phyloP scores from a whole-genome alignment of 2,797 vertebrate species.

The Phaenicophaeus curvirostris region DNA sequence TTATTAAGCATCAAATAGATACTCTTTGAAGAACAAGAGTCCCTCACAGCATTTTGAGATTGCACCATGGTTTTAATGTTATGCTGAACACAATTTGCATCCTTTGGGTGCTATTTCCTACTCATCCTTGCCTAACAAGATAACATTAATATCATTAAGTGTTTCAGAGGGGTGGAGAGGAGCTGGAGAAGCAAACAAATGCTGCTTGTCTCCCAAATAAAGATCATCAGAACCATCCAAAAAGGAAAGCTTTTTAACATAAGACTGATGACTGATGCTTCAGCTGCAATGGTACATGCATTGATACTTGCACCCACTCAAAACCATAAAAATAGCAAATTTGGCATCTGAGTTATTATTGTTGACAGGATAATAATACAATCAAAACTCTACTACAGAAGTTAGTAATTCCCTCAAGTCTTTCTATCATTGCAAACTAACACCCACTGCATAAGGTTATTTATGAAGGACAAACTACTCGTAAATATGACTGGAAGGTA shows the following conservation, averaged over 20 bases:
- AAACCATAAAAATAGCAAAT: slow-evolving; percentile 11
- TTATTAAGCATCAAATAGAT: background rate
- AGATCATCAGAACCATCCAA: background rate
- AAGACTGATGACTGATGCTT: background rate
- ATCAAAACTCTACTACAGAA: background rate
- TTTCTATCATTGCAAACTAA: background rate
- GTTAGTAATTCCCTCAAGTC: background rate
- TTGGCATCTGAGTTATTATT: background rate
- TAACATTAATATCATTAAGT: background rate
- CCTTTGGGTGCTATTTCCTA: background rate
- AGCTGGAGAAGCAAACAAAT: background rate
- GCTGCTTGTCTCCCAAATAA: background rate
- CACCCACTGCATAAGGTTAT: background rate
- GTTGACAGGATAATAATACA: slow-evolving; percentile 14
- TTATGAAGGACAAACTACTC: background rate
- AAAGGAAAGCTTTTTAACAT: background rate
- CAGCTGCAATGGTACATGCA: background rate
- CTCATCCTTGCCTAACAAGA: background rate
- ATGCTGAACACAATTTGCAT: background rate
- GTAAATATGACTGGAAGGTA: background rate
- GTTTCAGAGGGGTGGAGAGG: background rate
- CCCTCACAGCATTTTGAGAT: background rate
- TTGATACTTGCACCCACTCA: background rate
- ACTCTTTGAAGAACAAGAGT: background rate
- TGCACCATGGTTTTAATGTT: background rate